phyloP scores from a whole-genome alignment of 1,140 invertebrate species.

The Drosophila mojavensis region DNA sequence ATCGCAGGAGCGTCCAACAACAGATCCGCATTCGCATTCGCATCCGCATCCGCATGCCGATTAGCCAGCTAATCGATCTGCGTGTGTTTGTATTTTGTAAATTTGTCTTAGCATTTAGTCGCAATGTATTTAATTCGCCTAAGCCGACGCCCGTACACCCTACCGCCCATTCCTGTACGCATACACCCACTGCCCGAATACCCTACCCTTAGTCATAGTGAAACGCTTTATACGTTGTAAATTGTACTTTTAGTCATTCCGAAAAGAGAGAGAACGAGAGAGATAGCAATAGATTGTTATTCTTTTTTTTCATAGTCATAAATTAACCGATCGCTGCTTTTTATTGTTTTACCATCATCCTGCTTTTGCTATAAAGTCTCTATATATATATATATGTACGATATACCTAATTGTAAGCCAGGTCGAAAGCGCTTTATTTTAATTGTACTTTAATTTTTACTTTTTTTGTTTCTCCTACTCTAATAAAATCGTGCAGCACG shows the following conservation, averaged over 20 bases:
- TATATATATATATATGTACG: conserved; percentile 27
- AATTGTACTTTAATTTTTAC: conserved; percentile 7
- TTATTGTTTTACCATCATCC: conserved; percentile 55
- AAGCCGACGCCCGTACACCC: conserved; percentile 6
- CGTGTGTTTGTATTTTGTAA: conserved; percentile 49
- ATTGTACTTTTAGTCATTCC: conserved; percentile 72
- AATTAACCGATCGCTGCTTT: conserved; percentile 63
- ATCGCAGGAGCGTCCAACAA: conserved; percentile 1
- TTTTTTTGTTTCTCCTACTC: conserved; percentile 63
- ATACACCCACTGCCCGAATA: conserved; percentile 3
- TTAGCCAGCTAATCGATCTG: conserved; percentile 25
- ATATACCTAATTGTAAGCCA: conserved; percentile 52
- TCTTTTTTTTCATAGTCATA: conserved; percentile 38
- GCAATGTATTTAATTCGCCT: conserved; percentile 63
- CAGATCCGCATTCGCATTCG: background rate
- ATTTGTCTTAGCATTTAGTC: conserved; percentile 75
- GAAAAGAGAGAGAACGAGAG: conserved; percentile 15
- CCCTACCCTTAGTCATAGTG: conserved; percentile 52
- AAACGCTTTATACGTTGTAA: conserved; percentile 79
- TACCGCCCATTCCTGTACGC: background rate
- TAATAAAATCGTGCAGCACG: conserved; percentile 44
- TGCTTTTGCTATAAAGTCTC: conserved; percentile 56
- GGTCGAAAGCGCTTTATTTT: conserved; percentile 48
- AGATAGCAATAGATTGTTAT: background rate
- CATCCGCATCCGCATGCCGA: conserved; percentile 59